phyloP scores from a whole-genome alignment of 1,140 invertebrate genomes.

The Drosophila serrata region DNA sequence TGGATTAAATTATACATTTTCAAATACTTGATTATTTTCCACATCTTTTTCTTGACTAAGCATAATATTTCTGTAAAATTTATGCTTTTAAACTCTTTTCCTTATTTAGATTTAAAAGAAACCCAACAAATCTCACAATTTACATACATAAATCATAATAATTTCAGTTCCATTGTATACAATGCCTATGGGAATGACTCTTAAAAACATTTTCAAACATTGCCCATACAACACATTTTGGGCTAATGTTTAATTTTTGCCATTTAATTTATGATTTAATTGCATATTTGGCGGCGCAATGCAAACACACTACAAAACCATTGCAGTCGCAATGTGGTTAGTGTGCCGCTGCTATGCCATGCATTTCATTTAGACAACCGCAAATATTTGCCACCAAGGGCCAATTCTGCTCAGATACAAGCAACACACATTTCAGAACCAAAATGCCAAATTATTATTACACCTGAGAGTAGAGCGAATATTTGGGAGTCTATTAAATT shows the following conservation, averaged over 20 bases:
- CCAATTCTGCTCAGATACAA: constrained; percentile 61
- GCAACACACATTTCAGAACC: background rate
- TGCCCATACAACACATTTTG: background rate
- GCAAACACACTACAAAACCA: constrained; percentile 26
- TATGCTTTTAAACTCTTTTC: background rate
- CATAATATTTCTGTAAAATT: background rate
- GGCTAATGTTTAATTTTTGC: constrained; percentile 70
- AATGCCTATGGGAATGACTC: background rate
- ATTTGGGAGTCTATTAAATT: background rate
- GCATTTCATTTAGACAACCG: constrained; percentile 83
- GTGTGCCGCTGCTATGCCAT: constrained; percentile 34
- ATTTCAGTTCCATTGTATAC: background rate
- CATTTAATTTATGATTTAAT: constrained; percentile 81
- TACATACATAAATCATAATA: constrained; percentile 3
- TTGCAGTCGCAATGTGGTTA: background rate
- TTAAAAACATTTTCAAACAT: background rate
- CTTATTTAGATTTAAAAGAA: background rate
- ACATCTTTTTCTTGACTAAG: background rate
- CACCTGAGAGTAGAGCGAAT: background rate
- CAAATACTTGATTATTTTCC: background rate
- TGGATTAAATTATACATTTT: background rate
- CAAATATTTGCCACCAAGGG: constrained; percentile 77
- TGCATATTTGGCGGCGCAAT: constrained; percentile 67
- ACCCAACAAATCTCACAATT: background rate
- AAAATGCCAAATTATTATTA: constrained; percentile 39